Evolutionary conservation across 2,888 invertebrate genomes (phyloP).

Genomic region (Xestia c-nigrum): DNA sequence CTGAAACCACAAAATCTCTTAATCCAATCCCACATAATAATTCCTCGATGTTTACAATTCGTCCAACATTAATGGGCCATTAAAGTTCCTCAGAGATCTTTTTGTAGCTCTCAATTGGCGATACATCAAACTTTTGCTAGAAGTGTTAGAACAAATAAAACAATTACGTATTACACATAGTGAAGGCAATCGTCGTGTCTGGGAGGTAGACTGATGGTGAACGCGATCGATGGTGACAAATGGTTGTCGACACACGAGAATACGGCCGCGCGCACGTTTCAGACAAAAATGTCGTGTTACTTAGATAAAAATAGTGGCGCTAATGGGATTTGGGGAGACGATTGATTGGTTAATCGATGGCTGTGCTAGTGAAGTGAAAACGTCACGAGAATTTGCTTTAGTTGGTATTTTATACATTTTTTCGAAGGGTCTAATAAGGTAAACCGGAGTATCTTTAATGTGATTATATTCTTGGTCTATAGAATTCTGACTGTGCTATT

Average conservation of each 20-base stretch:
- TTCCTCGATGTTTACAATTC: conserved; percentile 64
- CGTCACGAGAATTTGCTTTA: not conserved
- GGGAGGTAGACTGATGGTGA: conserved; percentile 75
- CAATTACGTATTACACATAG: conserved; percentile 66
- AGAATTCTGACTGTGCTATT: too few species aligned
- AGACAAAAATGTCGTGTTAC: conserved; percentile 63
- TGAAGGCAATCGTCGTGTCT: conserved; percentile 67
- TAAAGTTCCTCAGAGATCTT: conserved; percentile 53
- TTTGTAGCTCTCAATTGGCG: conserved; percentile 62
- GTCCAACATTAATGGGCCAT: conserved; percentile 61
- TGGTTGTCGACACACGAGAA: conserved; percentile 80
- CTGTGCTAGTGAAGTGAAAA: conserved; percentile 37
- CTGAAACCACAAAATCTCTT: conserved; percentile 58
- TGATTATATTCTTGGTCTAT: too few species aligned
- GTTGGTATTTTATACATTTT: too few species aligned
- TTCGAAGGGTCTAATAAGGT: too few species aligned
- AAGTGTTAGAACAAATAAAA: conserved; percentile 69
- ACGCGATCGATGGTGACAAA: conserved; percentile 87
- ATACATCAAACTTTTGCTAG: conserved; percentile 69
- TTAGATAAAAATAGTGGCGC: conserved; percentile 56
- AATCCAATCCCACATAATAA: conserved; percentile 60
- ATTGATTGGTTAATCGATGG: conserved; percentile 48
- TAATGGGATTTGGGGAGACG: conserved; percentile 54
- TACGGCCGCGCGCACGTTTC: conserved; percentile 57
- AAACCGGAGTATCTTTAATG: too few species aligned